A percentile compares a stretch with the other conserved stretches of the same genome.
These are phyloP conservation scores for Chascanopsetta lugubris DNA, from an alignment of 2,113 vertebrate genomes.

Conservation along the genomic window DNA sequence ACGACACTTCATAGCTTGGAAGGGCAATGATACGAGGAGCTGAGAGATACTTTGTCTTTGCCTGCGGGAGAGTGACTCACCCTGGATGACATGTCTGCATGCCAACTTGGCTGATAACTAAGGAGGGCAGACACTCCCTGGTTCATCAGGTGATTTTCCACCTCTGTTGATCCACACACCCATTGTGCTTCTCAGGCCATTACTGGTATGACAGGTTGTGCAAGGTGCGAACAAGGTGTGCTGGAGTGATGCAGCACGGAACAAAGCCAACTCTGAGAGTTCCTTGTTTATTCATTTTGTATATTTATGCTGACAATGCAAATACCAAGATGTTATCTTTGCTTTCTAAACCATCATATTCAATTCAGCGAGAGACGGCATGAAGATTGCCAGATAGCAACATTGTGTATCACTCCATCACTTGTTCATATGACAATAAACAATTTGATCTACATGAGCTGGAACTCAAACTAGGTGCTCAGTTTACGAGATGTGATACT, in stretches of 20 bases:
- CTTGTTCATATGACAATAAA: too few species aligned
- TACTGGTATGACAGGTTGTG: constrained; percentile 20
- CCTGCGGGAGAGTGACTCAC: neutral
- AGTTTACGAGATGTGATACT: too few species aligned
- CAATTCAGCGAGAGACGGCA: too few species aligned
- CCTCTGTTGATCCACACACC: neutral
- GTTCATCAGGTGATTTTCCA: neutral
- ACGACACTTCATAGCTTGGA: neutral
- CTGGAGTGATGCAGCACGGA: neutral
- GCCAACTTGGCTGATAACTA: neutral
- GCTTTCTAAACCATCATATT: too few species aligned
- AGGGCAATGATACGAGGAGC: neutral
- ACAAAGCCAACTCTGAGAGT: neutral
- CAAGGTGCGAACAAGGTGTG: neutral
- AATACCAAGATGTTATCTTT: too few species aligned
- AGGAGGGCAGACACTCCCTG: constrained; percentile 19
- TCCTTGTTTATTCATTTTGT: too few species aligned
- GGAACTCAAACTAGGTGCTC: too few species aligned
- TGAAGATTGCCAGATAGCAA: too few species aligned
- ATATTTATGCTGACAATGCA: too few species aligned
- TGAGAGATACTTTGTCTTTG: neutral
- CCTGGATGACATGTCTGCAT: neutral
- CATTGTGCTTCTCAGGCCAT: neutral
- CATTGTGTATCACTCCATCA: too few species aligned
- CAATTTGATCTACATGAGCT: too few species aligned